Evolutionary conservation across 2,888 invertebrate species (phyloP), one percentile per base, ranked within the genome.

Genomic region (Camptogramma bilineatum): DNA sequence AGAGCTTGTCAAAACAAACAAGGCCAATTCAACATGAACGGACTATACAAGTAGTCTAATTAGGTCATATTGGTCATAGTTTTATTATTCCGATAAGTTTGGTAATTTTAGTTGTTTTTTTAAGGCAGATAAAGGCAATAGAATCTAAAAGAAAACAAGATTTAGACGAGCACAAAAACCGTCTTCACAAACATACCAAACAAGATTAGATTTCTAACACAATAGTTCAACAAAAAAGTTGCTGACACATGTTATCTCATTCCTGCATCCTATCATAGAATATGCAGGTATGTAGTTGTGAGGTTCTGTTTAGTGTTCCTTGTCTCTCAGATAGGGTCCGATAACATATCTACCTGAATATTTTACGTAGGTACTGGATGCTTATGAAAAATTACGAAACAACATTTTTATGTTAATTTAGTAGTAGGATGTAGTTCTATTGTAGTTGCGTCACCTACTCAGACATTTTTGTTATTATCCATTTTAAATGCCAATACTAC

Each of bases 201-300:
- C 34, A 42, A 53, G 52, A 48, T 52, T 42, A 57, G 28, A 57
- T 55, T 55, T 21, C 10, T 31, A 16, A 51, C 19, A 52, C 28
- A 42, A 28, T 28, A 28, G 28, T 8, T 44, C 9, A 46, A 55
- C 59, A 56, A 54, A 54, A 58, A 52, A 42, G 28, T 54, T 55
- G 44, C 51, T 55, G 55, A 52, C 64, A 59, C 24, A 54, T 39
- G 52, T 64, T 64, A 59, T 64, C 55, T 59, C 34, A 16, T 47
- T 52, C 53, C 48, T 16, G 19, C 19, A 8, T 42, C 16, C 13
- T 47, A 39, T 9, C 16, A 34, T 18, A 52, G 34, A 31, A 51
- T 16, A 51, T 9, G 28, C 8, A 18, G 18, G n/a, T 39, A n/a
- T n/a, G n/a, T n/a, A n/a, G n/a, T n/a, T n/a, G n/a, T n/a, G n/a